Conservation (phyloP, 2,113 vertebrate species). For the Rhabdomys dilectus region DNA sequence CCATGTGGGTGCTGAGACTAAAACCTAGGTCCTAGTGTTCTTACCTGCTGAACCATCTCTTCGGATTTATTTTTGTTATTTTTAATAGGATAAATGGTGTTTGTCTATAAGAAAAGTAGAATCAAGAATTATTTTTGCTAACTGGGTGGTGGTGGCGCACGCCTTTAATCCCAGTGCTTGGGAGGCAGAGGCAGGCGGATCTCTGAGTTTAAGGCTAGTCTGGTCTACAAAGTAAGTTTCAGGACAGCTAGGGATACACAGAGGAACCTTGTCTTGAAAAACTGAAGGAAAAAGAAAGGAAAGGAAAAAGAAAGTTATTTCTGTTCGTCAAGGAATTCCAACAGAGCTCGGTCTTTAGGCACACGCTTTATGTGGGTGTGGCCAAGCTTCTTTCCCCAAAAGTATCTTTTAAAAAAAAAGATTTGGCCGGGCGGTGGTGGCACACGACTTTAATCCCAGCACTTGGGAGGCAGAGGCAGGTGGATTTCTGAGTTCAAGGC, state of each 20-base stretch:
- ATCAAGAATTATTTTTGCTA: not conserved
- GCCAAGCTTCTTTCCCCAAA: not conserved
- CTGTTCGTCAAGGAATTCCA: not conserved
- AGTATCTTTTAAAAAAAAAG: not conserved
- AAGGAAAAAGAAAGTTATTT: not conserved
- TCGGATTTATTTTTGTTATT: not conserved
- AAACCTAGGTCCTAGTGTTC: not conserved
- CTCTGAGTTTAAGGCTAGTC: not conserved
- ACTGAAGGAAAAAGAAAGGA: not conserved
- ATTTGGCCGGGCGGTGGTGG: no score
- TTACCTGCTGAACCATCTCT: not conserved
- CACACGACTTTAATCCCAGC: no score
- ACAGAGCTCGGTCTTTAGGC: not conserved
- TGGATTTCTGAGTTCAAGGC: no score
- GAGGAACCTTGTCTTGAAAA: not conserved
- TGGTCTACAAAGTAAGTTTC: not conserved
- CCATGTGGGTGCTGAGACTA: not conserved
- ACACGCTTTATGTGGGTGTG: not conserved
- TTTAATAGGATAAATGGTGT: constrained; percentile 25
- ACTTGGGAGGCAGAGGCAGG: no score
- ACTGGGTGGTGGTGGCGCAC: not conserved
- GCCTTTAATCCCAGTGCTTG: not conserved
- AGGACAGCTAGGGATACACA: not conserved
- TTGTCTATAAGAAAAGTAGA: constrained; percentile 33
- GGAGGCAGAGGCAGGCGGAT: not conserved